Conservation (phyloP, 2,113 vertebrate genomes). For the Leptobrachium ailaonicum region DNA sequence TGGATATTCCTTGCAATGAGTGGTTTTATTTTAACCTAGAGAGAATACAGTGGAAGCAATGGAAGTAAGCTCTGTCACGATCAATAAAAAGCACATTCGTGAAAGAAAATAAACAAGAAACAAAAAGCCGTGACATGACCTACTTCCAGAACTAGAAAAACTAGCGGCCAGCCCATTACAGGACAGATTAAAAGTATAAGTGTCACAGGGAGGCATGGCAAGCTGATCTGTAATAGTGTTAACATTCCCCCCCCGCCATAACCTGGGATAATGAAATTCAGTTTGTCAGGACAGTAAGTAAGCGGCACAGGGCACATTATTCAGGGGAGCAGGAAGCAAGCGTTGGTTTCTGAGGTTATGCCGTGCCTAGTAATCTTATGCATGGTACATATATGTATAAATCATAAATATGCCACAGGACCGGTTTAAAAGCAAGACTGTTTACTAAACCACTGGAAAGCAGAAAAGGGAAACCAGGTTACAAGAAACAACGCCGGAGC, state of each 20-base stretch:
- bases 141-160: constrained; percentile 26
- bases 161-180: constrained; percentile 9
- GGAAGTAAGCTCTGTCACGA: too few species aligned
- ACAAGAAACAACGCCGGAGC: neutral
- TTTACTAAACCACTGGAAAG: too few species aligned
- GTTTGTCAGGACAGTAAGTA: constrained; percentile 13
- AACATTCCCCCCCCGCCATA: neutral
- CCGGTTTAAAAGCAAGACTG: too few species aligned
- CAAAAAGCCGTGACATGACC: neutral
- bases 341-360: neutral
- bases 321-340: constrained; percentile 14
- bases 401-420: too few species aligned
- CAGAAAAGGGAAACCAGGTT: too few species aligned
- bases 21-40: too few species aligned
- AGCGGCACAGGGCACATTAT: neutral
- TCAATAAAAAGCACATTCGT: too few species aligned
- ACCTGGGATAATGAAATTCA: constrained; percentile 14
- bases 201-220: neutral
- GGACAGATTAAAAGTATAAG: neutral
- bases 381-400: neutral
- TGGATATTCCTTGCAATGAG: too few species aligned
- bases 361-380: neutral
- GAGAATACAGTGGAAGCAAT: too few species aligned
- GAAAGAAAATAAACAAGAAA: neutral
- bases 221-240: neutral